Conservation (phyloP, 2,797 vertebrate species). For the Liparis tanakae region DNA sequence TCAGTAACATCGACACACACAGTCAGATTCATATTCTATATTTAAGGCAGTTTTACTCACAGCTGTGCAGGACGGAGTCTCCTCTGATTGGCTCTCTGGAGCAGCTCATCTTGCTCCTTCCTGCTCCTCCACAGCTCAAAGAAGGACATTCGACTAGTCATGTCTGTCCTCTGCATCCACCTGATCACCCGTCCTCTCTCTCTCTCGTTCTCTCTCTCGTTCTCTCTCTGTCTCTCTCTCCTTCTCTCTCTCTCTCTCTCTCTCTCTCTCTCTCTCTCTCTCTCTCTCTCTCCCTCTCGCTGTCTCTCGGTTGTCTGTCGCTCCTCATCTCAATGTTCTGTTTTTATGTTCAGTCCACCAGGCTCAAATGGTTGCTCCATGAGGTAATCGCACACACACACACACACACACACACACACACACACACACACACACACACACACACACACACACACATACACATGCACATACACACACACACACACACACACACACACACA, state of each 20-base stretch:
- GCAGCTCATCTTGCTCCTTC: not conserved
- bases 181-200: not conserved
- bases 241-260: no score
- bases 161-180: conserved; percentile 38
- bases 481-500: not conserved
- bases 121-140: conserved; percentile 44
- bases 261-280: not conserved
- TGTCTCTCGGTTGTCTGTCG: not conserved
- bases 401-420: not conserved
- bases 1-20: no score
- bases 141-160: conserved; percentile 5
- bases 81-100: conserved; percentile 19
- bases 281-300: not conserved
- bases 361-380: not conserved
- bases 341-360: not conserved
- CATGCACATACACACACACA: not conserved
- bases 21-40: no score
- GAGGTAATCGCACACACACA: not conserved
- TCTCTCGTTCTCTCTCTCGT: not conserved
- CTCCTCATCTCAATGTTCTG: not conserved
- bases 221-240: not conserved
- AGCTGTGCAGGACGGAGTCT: conserved; percentile 43
- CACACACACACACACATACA: conserved; percentile 6
- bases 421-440: conserved; percentile 1
- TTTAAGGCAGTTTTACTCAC: conserved; percentile 38